Conservation (phyloP, 2,888 invertebrate species). For the Acronicta psi region DNA sequence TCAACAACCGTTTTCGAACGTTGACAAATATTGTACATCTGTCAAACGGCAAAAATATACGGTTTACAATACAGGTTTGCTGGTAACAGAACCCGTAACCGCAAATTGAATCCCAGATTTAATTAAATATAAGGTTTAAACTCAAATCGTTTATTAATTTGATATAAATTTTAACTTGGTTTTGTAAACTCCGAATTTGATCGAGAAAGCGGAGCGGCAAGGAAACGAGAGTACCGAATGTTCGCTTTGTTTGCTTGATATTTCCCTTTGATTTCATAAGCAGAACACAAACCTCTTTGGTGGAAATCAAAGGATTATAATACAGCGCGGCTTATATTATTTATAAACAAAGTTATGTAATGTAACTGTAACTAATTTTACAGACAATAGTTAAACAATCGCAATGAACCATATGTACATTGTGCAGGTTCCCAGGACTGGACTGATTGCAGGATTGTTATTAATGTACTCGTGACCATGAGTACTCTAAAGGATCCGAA, state of each 20-base stretch:
- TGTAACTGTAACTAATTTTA: no score
- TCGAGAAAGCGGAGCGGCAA: conserved; percentile 18
- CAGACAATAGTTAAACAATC: no score
- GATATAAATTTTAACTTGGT: conserved; percentile 35
- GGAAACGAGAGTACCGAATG: conserved; percentile 12
- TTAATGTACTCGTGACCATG: no score
- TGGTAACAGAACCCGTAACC: conserved; percentile 33
- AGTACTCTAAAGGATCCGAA: no score
- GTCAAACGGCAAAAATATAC: conserved; percentile 73
- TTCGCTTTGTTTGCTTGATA: conserved; percentile 18
- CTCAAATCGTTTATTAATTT: conserved; percentile 35
- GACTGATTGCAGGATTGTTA: no score
- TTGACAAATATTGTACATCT: conserved; percentile 81
- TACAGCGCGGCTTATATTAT: not conserved
- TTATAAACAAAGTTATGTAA: no score
- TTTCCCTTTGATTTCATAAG: conserved; percentile 30
- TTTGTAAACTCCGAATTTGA: conserved; percentile 18
- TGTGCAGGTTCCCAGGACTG: no score
- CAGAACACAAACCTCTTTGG: conserved; percentile 21
- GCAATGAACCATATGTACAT: no score
- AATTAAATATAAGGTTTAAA: conserved; percentile 50
- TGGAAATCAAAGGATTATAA: conserved; percentile 28
- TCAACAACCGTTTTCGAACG: conserved; percentile 69
- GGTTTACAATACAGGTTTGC: conserved; percentile 50
- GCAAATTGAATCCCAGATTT: conserved; percentile 36